A percentile compares a stretch with the other conserved stretches of the same genome.
phyloP scores from a whole-genome alignment of 2,888 invertebrate species.

The Laspeyria flexula region DNA sequence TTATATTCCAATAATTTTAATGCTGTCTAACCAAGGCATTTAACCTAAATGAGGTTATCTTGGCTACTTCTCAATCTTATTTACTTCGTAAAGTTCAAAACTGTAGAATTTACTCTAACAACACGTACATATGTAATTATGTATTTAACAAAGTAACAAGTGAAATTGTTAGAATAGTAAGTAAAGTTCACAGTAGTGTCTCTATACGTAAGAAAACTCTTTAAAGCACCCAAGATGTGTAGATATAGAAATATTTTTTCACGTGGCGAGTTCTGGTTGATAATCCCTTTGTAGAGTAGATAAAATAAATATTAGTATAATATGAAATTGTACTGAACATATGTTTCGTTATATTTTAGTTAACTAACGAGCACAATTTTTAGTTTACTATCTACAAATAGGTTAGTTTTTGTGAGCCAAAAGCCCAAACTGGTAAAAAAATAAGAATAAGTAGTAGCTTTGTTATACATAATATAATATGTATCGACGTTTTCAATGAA shows the following conservation, averaged over 20 bases:
- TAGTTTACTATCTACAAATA: constrained; percentile 14
- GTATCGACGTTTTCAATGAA: no score
- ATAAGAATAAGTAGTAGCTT: no score
- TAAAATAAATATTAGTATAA: constrained; percentile 30
- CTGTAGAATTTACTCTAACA: no score
- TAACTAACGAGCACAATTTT: constrained; percentile 43
- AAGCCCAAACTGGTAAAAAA: background rate
- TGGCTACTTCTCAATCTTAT: no score
- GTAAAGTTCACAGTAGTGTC: constrained; percentile 28
- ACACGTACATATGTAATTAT: no score
- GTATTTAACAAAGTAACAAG: no score
- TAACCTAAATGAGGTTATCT: no score
- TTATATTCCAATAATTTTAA: no score
- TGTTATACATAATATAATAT: no score
- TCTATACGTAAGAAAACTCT: constrained; percentile 51
- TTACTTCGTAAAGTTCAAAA: no score
- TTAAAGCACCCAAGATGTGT: constrained; percentile 58
- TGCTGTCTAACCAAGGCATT: no score
- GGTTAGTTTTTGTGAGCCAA: constrained; percentile 8
- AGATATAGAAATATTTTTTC: constrained; percentile 59
- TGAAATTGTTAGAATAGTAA: background rate
- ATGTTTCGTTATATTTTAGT: constrained; percentile 18
- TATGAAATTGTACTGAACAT: constrained; percentile 34
- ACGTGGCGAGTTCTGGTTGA: constrained; percentile 69
- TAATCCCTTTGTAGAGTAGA: constrained; percentile 21